Conservation (phyloP, 2,888 invertebrate genomes). For the Polietes domitor region DNA sequence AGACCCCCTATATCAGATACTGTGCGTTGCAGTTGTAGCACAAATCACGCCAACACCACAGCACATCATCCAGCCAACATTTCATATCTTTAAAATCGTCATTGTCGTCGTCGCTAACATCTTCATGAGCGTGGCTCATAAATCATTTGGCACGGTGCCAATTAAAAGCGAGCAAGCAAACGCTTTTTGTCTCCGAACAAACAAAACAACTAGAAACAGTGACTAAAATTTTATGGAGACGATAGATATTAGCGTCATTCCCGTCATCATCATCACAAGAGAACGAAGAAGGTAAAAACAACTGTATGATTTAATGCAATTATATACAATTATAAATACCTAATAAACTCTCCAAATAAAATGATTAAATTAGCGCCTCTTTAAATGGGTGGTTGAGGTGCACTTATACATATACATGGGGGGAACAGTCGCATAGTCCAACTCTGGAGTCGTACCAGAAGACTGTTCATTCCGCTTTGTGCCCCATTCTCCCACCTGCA, state of each 20-base stretch:
- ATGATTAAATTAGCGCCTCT: constrained; percentile 57
- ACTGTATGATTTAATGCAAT: constrained; percentile 59
- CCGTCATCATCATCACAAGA: constrained; percentile 42
- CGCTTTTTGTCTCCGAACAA: not conserved
- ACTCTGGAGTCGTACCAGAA: no score
- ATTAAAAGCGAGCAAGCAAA: constrained; percentile 40
- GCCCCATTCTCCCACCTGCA: no score
- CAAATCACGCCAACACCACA: constrained; percentile 22
- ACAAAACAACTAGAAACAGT: not conserved
- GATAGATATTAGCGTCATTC: not conserved
- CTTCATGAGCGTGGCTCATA: constrained; percentile 39
- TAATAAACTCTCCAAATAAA: constrained; percentile 33
- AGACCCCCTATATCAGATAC: not conserved
- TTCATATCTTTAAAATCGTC: not conserved
- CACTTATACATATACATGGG: no score
- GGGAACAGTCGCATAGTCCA: no score
- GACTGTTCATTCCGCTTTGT: no score
- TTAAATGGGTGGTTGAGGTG: not conserved
- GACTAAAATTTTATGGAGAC: not conserved
- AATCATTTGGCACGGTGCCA: constrained; percentile 61
- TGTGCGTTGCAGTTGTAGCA: not conserved
- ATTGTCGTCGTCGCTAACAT: constrained; percentile 1
- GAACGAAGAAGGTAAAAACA: no score
- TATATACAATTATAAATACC: constrained; percentile 34
- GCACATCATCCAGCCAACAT: not conserved